Evolutionary conservation across 2,113 vertebrate species (phyloP).

Genomic region (Poeciliopsis retropinna): DNA sequence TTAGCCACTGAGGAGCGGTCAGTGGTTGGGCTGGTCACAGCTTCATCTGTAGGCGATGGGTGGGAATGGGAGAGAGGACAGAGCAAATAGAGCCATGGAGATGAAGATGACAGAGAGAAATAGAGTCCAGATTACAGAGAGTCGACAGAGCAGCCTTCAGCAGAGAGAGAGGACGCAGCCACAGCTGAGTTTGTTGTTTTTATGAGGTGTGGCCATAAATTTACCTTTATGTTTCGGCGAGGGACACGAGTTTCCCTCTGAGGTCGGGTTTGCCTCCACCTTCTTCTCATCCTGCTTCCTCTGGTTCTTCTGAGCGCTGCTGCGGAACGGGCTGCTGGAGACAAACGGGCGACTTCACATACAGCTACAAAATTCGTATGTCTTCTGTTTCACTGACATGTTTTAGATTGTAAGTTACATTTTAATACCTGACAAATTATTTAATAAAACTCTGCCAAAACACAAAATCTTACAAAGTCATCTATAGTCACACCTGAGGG

Average conservation of each 20-base stretch:
- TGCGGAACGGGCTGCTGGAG: constrained; percentile 83
- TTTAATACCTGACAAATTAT: neutral
- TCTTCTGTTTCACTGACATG: neutral
- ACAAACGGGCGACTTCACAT: neutral
- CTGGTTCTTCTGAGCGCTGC: constrained; percentile 77
- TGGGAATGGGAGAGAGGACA: constrained; percentile 58
- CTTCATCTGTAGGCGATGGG: constrained; percentile 82
- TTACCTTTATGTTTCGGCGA: constrained; percentile 77
- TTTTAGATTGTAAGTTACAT: neutral
- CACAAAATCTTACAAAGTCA: too few relatives aligned
- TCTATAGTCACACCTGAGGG: constrained; percentile 80
- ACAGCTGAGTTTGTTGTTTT: neutral
- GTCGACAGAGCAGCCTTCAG: neutral
- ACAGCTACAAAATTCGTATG: neutral
- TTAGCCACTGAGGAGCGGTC: constrained; percentile 88
- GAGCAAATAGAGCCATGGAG: constrained; percentile 16
- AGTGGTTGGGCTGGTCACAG: constrained; percentile 85
- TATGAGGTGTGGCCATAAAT: neutral
- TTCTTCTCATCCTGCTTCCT: constrained; percentile 91
- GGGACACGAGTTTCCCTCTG: constrained; percentile 53
- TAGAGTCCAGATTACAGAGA: neutral
- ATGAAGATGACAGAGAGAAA: constrained; percentile 43
- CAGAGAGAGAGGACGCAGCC: neutral
- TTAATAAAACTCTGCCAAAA: too few relatives aligned
- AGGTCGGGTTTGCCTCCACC: constrained; percentile 59